Conservation (phyloP, 2,797 vertebrate genomes). For the Babyrousa celebensis region DNA sequence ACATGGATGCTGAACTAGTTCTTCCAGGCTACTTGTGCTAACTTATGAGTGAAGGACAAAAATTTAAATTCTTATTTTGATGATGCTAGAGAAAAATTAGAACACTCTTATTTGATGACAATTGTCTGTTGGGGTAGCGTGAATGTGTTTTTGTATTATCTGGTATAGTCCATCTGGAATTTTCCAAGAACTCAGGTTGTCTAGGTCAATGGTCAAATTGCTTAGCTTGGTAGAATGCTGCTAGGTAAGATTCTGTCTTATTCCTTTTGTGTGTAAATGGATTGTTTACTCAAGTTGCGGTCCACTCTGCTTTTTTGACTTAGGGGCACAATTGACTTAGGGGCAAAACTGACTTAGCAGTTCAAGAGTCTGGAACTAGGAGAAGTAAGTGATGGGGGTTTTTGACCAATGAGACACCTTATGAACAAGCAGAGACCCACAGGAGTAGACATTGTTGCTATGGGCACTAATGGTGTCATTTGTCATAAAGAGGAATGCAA, state of each 20-base stretch:
- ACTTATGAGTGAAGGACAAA: constrained; percentile 10
- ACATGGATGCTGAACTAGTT: neutral
- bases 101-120: constrained; percentile 42
- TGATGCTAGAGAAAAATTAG: neutral
- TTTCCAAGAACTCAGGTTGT: constrained; percentile 61
- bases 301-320: neutral
- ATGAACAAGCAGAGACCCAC: neutral
- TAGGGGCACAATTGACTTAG: neutral
- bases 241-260: neutral
- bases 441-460: neutral
- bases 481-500: neutral
- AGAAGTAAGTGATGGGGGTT: neutral
- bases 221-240: constrained; percentile 13
- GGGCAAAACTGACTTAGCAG: neutral
- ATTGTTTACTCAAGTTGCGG: constrained; percentile 14
- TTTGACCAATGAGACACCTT: neutral
- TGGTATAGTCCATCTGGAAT: constrained; percentile 29
- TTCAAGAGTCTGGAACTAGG: neutral
- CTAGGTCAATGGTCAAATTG: neutral
- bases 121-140: neutral
- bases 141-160: neutral
- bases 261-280: neutral
- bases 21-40: neutral
- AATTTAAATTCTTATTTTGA: constrained; percentile 50
- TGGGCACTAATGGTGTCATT: neutral